Conservation (phyloP, 2,797 vertebrate genomes). For the Tragopan temminckii region DNA sequence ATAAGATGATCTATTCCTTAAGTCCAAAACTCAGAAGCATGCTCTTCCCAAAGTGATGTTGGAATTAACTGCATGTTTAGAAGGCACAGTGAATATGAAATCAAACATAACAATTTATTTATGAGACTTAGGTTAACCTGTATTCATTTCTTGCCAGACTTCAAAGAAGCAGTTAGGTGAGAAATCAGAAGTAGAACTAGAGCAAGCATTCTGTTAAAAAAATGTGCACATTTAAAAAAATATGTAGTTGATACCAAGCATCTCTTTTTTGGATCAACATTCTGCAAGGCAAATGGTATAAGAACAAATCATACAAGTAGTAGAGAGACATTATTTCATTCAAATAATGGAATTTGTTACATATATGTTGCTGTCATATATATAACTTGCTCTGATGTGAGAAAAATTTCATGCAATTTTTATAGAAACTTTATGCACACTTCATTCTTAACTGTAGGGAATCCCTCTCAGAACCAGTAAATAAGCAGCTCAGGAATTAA, state of each 20-base stretch:
- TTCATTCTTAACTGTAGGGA: constrained; percentile 76
- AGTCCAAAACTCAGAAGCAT: neutral
- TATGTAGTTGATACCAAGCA: neutral
- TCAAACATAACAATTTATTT: neutral
- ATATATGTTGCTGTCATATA: constrained; percentile 7
- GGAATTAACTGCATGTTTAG: neutral
- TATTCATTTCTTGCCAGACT: neutral
- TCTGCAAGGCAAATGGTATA: neutral
- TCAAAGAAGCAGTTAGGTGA: neutral
- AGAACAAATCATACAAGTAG: neutral
- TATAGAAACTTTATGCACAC: constrained; percentile 26
- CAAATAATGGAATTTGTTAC: constrained; percentile 15
- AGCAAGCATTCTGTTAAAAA: neutral
- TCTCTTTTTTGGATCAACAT: neutral
- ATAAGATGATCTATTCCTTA: neutral
- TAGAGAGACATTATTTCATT: constrained; percentile 1
- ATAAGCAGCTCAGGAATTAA: constrained; percentile 82
- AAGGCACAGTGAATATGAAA: neutral
- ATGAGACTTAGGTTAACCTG: neutral
- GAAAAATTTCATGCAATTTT: constrained; percentile 50
- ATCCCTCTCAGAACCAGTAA: constrained; percentile 77
- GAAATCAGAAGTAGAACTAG: neutral
- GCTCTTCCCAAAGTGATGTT: neutral
- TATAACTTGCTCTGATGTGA: neutral
- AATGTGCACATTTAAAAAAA: neutral